Percentiles rank a stretch among this genome's conserved stretches.
These are phyloP conservation scores for Takifugu ocellatus DNA, from an alignment of 2,797 vertebrate species.

Conservation along the genomic window DNA sequence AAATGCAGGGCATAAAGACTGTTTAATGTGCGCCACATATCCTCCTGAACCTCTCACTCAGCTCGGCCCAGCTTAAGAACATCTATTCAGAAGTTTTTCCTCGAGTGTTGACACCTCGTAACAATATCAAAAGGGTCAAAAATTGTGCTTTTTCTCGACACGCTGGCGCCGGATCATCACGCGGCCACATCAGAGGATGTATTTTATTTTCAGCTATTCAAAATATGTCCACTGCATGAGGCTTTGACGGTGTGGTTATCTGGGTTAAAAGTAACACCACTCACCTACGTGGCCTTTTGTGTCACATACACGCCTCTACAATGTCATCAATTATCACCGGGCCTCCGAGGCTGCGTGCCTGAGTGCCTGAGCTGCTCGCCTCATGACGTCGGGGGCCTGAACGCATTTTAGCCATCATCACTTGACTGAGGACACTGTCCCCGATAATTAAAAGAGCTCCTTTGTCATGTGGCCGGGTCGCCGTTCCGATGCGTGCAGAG, in stretches of 20 bases:
- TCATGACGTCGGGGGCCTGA: constrained; percentile 25
- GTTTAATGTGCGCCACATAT: constrained; percentile 75
- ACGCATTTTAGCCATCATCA: constrained; percentile 43
- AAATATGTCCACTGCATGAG: background rate
- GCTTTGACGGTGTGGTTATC: constrained; percentile 28
- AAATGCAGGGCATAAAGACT: constrained; percentile 68
- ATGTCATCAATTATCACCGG: constrained; percentile 60
- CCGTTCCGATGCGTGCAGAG: constrained; percentile 40
- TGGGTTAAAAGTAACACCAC: constrained; percentile 41
- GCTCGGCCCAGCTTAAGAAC: constrained; percentile 12
- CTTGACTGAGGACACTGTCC: constrained; percentile 49
- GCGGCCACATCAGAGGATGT: constrained; percentile 1
- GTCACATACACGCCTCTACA: constrained; percentile 32
- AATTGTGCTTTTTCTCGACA: background rate
- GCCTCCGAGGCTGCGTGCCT: constrained; percentile 47
- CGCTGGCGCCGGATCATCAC: background rate
- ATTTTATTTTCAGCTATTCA: constrained; percentile 16
- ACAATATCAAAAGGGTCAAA: constrained; percentile 1
- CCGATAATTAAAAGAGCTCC: constrained; percentile 74
- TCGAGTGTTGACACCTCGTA: constrained; percentile 20
- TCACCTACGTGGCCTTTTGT: constrained; percentile 45
- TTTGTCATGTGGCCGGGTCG: constrained; percentile 55
- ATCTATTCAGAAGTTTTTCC: background rate
- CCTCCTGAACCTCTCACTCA: constrained; percentile 50
- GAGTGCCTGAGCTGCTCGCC: constrained; percentile 44